phyloP scores from a whole-genome alignment of 2,888 invertebrate genomes.

The Neuroscelio doddi region DNA sequence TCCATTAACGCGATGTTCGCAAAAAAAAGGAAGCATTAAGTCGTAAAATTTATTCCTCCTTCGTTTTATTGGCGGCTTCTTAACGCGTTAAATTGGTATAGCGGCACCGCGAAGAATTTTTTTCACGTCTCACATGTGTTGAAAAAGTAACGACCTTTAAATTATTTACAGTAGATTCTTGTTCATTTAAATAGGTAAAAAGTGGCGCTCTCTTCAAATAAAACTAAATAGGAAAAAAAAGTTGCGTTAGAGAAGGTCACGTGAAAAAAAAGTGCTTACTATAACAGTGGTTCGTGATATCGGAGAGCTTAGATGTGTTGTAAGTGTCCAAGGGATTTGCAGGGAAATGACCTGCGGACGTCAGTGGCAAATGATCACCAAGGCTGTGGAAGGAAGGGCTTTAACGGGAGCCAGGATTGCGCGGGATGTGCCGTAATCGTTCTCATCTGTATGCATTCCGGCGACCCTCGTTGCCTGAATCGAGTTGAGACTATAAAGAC shows the following conservation, averaged over 20 bases:
- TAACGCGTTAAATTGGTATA: not conserved
- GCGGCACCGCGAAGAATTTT: not conserved
- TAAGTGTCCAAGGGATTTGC: too few relatives aligned
- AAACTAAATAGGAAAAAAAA: slow-evolving; percentile 46
- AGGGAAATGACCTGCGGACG: slow-evolving; percentile 51
- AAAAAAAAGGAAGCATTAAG: not conserved
- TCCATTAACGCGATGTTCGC: not conserved
- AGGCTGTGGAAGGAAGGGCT: too few relatives aligned
- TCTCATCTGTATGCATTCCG: slow-evolving; percentile 55
- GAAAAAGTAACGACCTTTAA: too few relatives aligned
- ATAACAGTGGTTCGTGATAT: too few relatives aligned
- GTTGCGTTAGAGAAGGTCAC: too few relatives aligned
- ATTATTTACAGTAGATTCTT: too few relatives aligned
- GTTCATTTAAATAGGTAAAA: too few relatives aligned
- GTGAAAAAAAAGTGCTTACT: too few relatives aligned
- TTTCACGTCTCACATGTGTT: too few relatives aligned
- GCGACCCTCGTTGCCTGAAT: slow-evolving; percentile 37
- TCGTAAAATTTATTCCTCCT: slow-evolving; percentile 1
- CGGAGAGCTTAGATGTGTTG: too few relatives aligned
- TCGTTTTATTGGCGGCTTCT: slow-evolving; percentile 2
- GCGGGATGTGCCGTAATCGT: slow-evolving; percentile 48
- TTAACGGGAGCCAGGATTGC: slow-evolving; percentile 44
- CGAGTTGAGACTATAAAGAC: slow-evolving; percentile 42
- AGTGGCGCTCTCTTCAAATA: too few relatives aligned
- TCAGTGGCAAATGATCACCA: slow-evolving; percentile 55